These are phyloP conservation scores for Pseudolaguvia tuberculata DNA, from an alignment of 2,113 vertebrate species.

Conservation along the genomic window DNA sequence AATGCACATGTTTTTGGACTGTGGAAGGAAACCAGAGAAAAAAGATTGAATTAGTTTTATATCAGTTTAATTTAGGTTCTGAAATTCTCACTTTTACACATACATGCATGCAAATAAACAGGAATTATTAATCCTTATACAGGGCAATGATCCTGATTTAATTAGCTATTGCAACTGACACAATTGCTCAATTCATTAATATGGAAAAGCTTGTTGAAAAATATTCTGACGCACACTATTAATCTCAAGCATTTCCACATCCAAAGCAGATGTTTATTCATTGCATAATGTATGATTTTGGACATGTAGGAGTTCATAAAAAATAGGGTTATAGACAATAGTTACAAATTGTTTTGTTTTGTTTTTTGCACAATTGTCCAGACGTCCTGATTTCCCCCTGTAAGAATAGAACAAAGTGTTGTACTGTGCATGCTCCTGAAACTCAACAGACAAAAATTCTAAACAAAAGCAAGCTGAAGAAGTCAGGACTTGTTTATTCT, in stretches of 20 bases:
- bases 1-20: no score
- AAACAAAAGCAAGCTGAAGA: not conserved
- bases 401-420: conserved; percentile 18
- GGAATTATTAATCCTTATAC: no score
- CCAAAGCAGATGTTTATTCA: not conserved
- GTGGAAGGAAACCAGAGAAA: no score
- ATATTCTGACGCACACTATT: not conserved
- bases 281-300: no score
- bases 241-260: not conserved
- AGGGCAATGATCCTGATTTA: conserved; percentile 5
- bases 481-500: conserved; percentile 2
- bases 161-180: conserved; percentile 1
- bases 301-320: conserved; percentile 22
- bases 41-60: not conserved
- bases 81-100: no score
- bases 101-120: no score
- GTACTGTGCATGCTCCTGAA: not conserved
- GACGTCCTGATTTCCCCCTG: not conserved
- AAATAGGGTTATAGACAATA: not conserved
- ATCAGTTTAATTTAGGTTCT: conserved; percentile 32
- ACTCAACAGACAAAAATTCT: not conserved
- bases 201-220: not conserved
- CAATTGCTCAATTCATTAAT: conserved; percentile 1
- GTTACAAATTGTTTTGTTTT: not conserved
- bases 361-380: not conserved